phyloP scores from a whole-genome alignment of 1,140 invertebrate genomes.

The Camponotus pennsylvanicus region DNA sequence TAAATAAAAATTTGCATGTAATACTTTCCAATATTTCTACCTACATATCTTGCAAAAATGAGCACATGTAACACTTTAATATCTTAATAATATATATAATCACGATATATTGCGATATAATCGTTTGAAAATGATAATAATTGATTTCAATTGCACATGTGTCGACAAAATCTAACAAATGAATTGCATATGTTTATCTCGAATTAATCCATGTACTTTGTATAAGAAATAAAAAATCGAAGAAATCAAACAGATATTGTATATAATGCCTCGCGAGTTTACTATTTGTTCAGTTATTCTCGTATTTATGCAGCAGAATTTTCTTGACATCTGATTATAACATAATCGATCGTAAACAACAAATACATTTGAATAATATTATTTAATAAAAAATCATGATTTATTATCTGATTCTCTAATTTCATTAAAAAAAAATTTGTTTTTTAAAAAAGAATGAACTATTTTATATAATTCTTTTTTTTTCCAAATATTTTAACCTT shows the following conservation, averaged over 20 bases:
- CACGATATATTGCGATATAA: neutral
- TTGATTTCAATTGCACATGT: neutral
- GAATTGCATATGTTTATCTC: neutral
- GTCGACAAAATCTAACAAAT: neutral
- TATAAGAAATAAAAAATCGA: neutral
- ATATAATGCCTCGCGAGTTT: neutral
- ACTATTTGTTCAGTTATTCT: conserved; percentile 1
- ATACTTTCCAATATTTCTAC: conserved; percentile 1
- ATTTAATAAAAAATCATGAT: neutral
- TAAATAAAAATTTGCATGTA: neutral
- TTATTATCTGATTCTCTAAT: neutral
- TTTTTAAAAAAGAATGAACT: too few relatives aligned
- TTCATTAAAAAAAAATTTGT: too few relatives aligned
- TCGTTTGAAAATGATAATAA: conserved; percentile 1
- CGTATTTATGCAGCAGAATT: neutral
- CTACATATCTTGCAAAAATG: neutral
- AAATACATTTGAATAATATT: neutral
- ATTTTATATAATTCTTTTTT: too few relatives aligned
- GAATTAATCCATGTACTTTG: neutral
- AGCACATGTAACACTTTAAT: neutral
- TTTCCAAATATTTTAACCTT: too few relatives aligned
- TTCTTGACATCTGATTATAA: neutral
- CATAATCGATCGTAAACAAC: neutral
- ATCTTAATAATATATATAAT: neutral
- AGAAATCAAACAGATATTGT: neutral